These are phyloP conservation scores for Brachyistius frenatus DNA, from an alignment of 2,113 vertebrate genomes.

Conservation along the genomic window DNA sequence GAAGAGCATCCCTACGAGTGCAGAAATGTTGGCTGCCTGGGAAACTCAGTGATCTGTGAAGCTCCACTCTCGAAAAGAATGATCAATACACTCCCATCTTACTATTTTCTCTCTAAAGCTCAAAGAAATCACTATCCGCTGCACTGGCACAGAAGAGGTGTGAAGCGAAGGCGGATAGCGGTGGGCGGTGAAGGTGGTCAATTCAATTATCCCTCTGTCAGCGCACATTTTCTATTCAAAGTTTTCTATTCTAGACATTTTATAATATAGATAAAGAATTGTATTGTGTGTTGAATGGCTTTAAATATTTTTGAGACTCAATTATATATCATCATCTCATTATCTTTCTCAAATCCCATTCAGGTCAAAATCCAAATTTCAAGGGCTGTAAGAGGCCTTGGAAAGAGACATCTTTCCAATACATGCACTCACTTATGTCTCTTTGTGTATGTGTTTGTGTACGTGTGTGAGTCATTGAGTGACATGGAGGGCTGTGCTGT, in stretches of 20 bases:
- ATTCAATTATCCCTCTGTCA: conserved; percentile 77
- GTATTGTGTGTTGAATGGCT: conserved; percentile 9
- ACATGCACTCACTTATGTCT: not conserved
- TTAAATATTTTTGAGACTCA: conserved; percentile 18
- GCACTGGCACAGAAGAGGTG: conserved; percentile 57
- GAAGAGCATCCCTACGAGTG: conserved; percentile 43
- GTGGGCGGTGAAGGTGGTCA: conserved; percentile 70
- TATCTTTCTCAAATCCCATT: conserved; percentile 19
- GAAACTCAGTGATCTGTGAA: conserved; percentile 74
- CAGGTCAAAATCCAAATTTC: conserved; percentile 22
- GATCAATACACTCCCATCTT: conserved; percentile 80
- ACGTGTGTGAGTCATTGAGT: conserved; percentile 6
- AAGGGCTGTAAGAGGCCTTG: not conserved
- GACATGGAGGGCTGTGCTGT: conserved; percentile 8
- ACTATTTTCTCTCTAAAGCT: conserved; percentile 70
- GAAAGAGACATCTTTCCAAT: conserved; percentile 15
- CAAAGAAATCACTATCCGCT: conserved; percentile 69
- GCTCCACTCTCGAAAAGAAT: conserved; percentile 60
- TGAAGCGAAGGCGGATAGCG: conserved; percentile 51
- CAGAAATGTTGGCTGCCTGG: conserved; percentile 57
- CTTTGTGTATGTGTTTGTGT: not conserved
- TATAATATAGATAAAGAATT: conserved; percentile 21
- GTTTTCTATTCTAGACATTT: conserved; percentile 35
- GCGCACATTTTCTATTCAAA: conserved; percentile 46
- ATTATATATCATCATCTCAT: conserved; percentile 6